phyloP scores from a whole-genome alignment of 2,113 vertebrate genomes.

The Bolborhynchus lineola region DNA sequence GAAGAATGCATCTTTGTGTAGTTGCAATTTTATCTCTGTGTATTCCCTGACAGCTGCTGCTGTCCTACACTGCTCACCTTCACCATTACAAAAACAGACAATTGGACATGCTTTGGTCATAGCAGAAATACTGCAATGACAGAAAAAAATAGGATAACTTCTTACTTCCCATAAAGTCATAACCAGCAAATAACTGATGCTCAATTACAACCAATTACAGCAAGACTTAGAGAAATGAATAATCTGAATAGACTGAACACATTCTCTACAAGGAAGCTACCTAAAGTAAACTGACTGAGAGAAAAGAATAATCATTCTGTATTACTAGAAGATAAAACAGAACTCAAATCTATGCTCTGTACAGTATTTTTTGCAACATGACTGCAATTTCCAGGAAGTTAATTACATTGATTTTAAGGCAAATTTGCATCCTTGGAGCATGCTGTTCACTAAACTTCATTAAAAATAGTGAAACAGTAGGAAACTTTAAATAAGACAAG shows the following conservation, averaged over 20 bases:
- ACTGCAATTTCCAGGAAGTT: neutral
- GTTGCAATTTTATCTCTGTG: neutral
- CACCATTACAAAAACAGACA: neutral
- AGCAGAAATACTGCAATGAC: neutral
- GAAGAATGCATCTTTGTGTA: accelerated
- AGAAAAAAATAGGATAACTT: neutral
- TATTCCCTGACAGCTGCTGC: neutral
- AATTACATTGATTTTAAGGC: slow-evolving; percentile 15
- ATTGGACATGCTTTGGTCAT: neutral
- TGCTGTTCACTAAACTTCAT: neutral
- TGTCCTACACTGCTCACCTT: neutral
- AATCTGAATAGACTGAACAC: neutral
- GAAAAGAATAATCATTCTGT: neutral
- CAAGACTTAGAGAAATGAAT: neutral
- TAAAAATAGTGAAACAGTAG: neutral
- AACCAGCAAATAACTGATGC: neutral
- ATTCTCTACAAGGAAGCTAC: neutral
- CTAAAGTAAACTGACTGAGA: neutral
- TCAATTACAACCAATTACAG: neutral
- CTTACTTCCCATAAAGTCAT: neutral
- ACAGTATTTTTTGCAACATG: neutral
- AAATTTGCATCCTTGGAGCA: neutral
- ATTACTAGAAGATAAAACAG: neutral
- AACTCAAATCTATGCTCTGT: neutral
- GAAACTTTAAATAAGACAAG: neutral